These are phyloP conservation scores for Galerucella calmariensis DNA, from an alignment of 2,888 invertebrate species.

Conservation along the genomic window DNA sequence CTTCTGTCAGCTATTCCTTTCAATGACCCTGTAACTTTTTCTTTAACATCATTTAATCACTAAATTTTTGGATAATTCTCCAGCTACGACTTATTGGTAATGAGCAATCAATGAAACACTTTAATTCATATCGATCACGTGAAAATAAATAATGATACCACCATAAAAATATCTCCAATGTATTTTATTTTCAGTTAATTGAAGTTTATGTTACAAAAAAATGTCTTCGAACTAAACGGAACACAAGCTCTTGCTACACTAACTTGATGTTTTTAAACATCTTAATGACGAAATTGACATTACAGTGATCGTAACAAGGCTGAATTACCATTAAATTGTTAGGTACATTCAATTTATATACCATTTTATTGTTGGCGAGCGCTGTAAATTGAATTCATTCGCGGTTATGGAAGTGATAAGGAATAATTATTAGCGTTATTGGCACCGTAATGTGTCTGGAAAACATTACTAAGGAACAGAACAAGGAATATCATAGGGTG, in stretches of 20 bases:
- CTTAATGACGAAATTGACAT: background rate
- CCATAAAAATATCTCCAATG: too few relatives aligned
- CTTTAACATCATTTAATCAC: too few relatives aligned
- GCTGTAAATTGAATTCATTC: background rate
- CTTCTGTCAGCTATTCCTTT: too few relatives aligned
- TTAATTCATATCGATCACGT: background rate
- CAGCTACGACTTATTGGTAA: too few relatives aligned
- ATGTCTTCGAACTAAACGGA: background rate
- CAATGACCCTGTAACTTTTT: too few relatives aligned
- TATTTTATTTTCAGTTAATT: background rate
- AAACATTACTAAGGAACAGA: background rate
- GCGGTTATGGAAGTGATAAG: slow-evolving; percentile 10
- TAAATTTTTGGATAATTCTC: too few relatives aligned
- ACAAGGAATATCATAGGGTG: background rate
- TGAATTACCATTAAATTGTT: background rate
- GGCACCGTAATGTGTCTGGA: background rate
- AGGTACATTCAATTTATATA: slow-evolving; percentile 5
- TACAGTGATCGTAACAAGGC: background rate
- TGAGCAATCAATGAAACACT: background rate
- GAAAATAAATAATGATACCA: background rate
- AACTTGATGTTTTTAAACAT: background rate
- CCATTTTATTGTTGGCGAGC: background rate
- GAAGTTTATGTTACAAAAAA: background rate
- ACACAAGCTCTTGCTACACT: background rate
- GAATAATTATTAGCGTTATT: background rate